These are phyloP conservation scores for Enteromius treurensis DNA, from an alignment of 2,797 vertebrate species.

Conservation along the genomic window DNA sequence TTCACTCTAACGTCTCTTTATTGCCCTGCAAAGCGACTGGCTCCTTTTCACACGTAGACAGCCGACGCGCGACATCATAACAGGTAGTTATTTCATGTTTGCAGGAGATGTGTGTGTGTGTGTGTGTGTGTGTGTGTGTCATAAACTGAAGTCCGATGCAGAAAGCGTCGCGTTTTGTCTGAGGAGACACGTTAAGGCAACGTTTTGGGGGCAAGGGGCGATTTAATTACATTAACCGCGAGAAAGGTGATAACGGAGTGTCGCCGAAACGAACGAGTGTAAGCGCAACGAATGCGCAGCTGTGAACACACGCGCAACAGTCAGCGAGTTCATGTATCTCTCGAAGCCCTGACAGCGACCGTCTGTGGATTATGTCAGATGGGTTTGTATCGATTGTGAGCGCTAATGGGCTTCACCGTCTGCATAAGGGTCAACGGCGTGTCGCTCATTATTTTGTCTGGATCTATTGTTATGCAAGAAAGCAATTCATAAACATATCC, in stretches of 20 bases:
- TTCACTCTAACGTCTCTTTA: not conserved
- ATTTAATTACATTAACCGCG: not conserved
- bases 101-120: not conserved
- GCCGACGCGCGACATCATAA: slow-evolving; percentile 24
- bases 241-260: slow-evolving; percentile 17
- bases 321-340: slow-evolving; percentile 26
- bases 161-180: not conserved
- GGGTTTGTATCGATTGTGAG: slow-evolving; percentile 22
- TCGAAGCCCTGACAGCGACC: slow-evolving; percentile 7
- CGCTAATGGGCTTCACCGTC: slow-evolving; percentile 32
- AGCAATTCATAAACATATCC: not conserved
- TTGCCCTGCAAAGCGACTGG: slow-evolving; percentile 18
- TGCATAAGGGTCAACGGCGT: not conserved
- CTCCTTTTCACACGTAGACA: slow-evolving; percentile 2
- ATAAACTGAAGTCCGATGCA: not conserved
- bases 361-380: slow-evolving; percentile 31
- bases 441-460: slow-evolving; percentile 26
- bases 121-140: not conserved
- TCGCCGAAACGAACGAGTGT: not conserved
- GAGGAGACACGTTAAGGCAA: not conserved
- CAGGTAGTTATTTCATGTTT: slow-evolving; percentile 43
- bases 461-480: not conserved
- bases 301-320: slow-evolving; percentile 30
- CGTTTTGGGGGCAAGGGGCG: not conserved
- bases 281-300: slow-evolving; percentile 31